Evolutionary conservation across 2,113 vertebrate genomes (phyloP).

Genomic region (Silurus asotus): DNA sequence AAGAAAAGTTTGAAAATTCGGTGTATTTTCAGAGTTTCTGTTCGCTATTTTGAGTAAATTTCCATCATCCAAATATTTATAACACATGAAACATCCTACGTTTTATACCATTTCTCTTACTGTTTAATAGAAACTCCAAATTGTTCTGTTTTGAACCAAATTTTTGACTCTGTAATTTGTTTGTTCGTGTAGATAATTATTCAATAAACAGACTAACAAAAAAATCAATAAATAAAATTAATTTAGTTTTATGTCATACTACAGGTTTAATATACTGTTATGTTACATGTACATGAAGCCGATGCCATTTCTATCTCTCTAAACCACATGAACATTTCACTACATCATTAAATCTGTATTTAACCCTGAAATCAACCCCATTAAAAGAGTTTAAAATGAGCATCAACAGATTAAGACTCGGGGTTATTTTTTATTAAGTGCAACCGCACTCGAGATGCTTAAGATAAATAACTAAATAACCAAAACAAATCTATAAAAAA

Average conservation of each 20-base stretch:
- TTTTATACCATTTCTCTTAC: background rate
- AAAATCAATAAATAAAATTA: background rate
- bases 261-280: constrained; percentile 10
- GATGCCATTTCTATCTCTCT: background rate
- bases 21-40: background rate
- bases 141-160: background rate
- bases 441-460: background rate
- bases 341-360: background rate
- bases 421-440: constrained; percentile 22
- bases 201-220: background rate
- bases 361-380: background rate
- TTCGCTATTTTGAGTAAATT: background rate
- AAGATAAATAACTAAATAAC: background rate
- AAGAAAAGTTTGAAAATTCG: too few species aligned
- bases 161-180: background rate
- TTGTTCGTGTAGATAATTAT: background rate
- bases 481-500: background rate
- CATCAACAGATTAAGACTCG: background rate
- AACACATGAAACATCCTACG: background rate
- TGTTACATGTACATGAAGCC: background rate
- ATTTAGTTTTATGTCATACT: background rate
- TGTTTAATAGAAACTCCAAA: background rate
- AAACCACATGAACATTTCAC: background rate
- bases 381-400: background rate
- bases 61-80: background rate